A percentile compares a stretch with the other conserved stretches of the same genome.
phyloP scores from a whole-genome alignment of 2,113 vertebrate species.

The Chiloscyllium plagiosum region DNA sequence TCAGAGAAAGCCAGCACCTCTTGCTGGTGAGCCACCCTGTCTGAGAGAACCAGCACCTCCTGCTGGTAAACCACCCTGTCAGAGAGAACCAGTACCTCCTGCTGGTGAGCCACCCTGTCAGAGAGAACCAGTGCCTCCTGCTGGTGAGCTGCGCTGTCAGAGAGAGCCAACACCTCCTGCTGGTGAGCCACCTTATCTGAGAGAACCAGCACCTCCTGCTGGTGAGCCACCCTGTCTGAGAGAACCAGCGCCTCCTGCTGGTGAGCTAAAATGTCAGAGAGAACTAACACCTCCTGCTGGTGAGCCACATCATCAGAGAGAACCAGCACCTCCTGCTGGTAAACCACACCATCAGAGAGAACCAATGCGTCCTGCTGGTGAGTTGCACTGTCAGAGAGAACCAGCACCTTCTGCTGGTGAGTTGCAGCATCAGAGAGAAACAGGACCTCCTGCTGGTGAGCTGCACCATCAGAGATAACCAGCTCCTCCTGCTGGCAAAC shows the following conservation, averaged over 20 bases:
- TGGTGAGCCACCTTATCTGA: neutral
- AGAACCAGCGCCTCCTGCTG: slow-evolving; percentile 10
- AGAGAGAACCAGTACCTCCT: neutral
- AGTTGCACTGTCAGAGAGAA: neutral
- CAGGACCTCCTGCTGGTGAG: slow-evolving; percentile 2
- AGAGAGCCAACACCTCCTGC: neutral
- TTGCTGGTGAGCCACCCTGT: no score
- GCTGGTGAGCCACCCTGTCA: neutral
- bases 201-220: neutral
- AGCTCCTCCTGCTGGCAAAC: neutral
- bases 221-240: neutral
- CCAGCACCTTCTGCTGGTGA: neutral
- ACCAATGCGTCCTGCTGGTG: slow-evolving; percentile 2
- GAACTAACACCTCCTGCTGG: neutral
- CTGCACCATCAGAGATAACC: neutral
- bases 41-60: no score
- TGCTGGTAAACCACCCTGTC: no score
- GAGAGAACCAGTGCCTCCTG: neutral
- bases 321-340: neutral
- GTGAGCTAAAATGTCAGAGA: no score
- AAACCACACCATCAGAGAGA: no score
- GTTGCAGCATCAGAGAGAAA: no score
- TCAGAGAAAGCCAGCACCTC: no score
- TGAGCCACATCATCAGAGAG: neutral
- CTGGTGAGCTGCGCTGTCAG: neutral